Percentiles rank a stretch among this genome's conserved stretches.
Evolutionary conservation across 2,888 invertebrate species (phyloP).

Genomic region (Nomada lathburiana): DNA sequence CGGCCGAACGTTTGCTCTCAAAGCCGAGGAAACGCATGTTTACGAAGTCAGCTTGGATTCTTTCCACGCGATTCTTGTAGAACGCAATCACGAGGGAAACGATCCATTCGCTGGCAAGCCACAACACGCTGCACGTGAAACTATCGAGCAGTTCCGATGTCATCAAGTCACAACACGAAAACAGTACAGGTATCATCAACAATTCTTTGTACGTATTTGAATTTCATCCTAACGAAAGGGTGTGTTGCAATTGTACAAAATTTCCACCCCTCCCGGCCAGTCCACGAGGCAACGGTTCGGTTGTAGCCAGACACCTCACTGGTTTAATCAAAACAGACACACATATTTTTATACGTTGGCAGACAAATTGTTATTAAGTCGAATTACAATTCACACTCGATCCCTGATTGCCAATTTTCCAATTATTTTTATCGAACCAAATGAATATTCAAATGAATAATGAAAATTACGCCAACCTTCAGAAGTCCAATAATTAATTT

Average conservation of each 20-base stretch:
- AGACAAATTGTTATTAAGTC: too few relatives aligned
- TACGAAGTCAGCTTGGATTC: constrained; percentile 11
- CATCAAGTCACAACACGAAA: constrained; percentile 28
- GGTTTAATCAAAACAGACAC: not conserved
- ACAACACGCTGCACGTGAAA: constrained; percentile 41
- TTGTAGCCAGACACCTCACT: not conserved
- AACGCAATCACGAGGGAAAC: constrained; percentile 13
- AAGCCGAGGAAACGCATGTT: constrained; percentile 43
- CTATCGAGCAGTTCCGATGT: constrained; percentile 37
- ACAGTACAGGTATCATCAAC: constrained; percentile 21
- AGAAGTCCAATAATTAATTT: too few relatives aligned
- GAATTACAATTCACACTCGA: not conserved
- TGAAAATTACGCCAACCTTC: too few relatives aligned
- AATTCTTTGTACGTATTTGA: constrained; percentile 1
- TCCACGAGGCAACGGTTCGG: not conserved
- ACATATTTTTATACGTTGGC: not conserved
- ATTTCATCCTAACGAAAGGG: not conserved
- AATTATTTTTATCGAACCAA: not conserved
- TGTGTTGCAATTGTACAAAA: not conserved
- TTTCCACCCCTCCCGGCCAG: not conserved
- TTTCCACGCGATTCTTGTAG: not conserved
- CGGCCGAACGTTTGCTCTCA: not conserved
- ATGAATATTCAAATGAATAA: too few relatives aligned
- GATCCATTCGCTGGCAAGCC: constrained; percentile 47
- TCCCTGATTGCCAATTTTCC: not conserved